Base-by-base conservation (phyloP, 2,797 vertebrate species). In the Hippopotamyrus pictus region DNA sequence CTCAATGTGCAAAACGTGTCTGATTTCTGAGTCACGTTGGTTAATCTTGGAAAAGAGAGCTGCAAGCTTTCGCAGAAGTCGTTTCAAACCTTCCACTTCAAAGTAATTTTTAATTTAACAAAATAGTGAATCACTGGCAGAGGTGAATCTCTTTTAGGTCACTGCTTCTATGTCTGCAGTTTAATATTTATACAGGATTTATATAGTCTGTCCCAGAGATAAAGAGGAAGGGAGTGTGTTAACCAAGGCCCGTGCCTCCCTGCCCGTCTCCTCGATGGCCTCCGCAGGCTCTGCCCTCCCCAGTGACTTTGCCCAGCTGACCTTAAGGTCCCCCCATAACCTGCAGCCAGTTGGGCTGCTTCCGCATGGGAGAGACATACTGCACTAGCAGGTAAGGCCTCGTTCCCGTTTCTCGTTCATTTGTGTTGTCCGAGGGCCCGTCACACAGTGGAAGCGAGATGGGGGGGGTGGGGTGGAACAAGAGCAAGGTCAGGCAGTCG, bases 401-500 rank as follows among this genome's bases (percentile, higher is more conserved):
- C 41, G n/a, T 25, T 11, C 11, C 57, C 9, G 7, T 14, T 69
- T 44, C n/a, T 54, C 53, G 17, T 22, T 89, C 14, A 19, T 50
- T 37, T 59, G n/a, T 0, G 22, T 48, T 57, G 41, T 46, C 4
- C 44, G 6, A 29, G 8, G 44, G 29, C 25, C 3, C 11, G 3
- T 69, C 5, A 69, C 9, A 69, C 25, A 22, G 25, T 73, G 48
- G 90, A 89, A 91, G 92, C 59, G 29, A 33, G 65, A 25, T 33
- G 62, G 25, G 62, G 25, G 33, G 62, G 62, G 25, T 29, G 62
- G 25, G 25, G 25, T 4, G 22, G 62, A 29, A 69, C 25, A 22
- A 69, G 22, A 69, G 25, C 62, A 25, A 29, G 25, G 62, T 25
- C 62, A 11, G 62, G 25, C 3, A 8, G 65, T 12, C 65, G 5